phyloP scores from a whole-genome alignment of 2,888 invertebrate genomes.

The Nematopogon swammerdamellus region DNA sequence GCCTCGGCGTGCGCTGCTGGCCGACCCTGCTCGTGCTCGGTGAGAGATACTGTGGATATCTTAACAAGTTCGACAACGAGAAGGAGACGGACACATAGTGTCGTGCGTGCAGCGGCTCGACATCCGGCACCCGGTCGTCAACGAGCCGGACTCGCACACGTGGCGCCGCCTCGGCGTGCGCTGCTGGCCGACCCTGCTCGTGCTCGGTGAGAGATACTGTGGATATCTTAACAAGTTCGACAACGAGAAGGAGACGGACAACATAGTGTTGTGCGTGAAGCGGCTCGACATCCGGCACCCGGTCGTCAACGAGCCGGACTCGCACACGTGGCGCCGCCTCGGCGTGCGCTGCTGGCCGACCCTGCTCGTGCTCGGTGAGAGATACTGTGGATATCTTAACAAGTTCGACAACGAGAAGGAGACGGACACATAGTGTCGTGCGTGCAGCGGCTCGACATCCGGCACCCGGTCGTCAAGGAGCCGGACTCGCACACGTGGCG shows the following conservation, averaged over 20 bases:
- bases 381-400: no score
- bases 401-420: conserved; percentile 90
- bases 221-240: no score
- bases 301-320: conserved; percentile 82
- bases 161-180: conserved; percentile 79
- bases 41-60: no score
- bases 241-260: conserved; percentile 79
- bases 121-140: conserved; percentile 88
- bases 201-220: no score
- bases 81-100: conserved; percentile 69
- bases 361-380: conserved; percentile 73
- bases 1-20: conserved; percentile 85
- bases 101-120: conserved; percentile 80
- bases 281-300: conserved; percentile 85
- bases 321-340: conserved; percentile 73
- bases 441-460: conserved; percentile 77
- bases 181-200: conserved; percentile 90
- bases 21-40: conserved; percentile 83
- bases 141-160: conserved; percentile 72
- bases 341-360: conserved; percentile 93
- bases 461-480: conserved; percentile 91
- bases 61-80: conserved; percentile 91
- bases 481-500: conserved; percentile 74
- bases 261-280: conserved; percentile 77
- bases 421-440: conserved; percentile 73